Conservation (phyloP, 2,888 invertebrate genomes). For the Habroteleia sp. region DNA sequence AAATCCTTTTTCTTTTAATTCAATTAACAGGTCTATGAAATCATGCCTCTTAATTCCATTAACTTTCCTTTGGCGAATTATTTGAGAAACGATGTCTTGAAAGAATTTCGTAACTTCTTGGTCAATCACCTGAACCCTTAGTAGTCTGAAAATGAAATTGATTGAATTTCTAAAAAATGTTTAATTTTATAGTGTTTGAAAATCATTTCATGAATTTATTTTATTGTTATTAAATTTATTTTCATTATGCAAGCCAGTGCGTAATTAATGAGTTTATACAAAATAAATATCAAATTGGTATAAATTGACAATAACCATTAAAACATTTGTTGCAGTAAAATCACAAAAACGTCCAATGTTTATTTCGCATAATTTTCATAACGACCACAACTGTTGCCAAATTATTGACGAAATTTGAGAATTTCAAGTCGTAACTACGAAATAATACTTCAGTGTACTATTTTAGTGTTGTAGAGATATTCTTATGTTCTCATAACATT, state of each 20-base stretch:
- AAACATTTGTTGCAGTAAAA: no score
- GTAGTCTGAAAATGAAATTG: conserved; percentile 31
- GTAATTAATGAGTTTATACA: no score
- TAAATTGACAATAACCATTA: no score
- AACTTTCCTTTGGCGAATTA: conserved; percentile 75
- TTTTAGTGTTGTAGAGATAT: not conserved
- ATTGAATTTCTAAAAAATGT: not conserved
- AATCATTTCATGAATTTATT: no score
- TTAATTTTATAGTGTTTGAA: no score
- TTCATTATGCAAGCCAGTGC: no score
- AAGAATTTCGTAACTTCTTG: conserved; percentile 76
- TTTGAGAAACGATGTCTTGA: conserved; percentile 75
- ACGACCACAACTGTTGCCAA: not conserved
- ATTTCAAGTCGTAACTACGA: not conserved
- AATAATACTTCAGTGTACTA: not conserved
- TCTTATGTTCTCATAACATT: conserved; percentile 10
- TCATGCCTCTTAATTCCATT: conserved; percentile 75
- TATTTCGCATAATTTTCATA: not conserved
- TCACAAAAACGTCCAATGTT: no score
- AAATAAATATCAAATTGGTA: no score
- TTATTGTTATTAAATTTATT: no score
- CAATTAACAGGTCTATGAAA: conserved; percentile 79
- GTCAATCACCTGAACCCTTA: conserved; percentile 72
- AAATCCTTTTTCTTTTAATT: conserved; percentile 75
- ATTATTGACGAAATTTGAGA: not conserved